Percentiles rank a stretch among this genome's conserved stretches.
Conservation (phyloP, 2,113 vertebrate genomes). For the Tupaia tana region DNA sequence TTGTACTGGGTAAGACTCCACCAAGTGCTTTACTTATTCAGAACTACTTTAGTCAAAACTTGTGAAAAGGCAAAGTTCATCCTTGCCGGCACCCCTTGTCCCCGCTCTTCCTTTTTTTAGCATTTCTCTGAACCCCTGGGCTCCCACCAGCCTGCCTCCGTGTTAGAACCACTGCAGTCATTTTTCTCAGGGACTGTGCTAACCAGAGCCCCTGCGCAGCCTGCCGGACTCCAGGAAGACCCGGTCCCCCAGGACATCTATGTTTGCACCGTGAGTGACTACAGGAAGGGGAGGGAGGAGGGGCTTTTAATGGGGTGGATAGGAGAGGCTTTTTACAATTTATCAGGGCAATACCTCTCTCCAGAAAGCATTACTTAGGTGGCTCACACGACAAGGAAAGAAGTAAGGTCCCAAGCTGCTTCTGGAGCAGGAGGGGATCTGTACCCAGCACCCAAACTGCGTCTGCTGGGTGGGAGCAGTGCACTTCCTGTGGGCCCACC, state of each 20-base stretch:
- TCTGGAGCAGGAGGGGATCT: not conserved
- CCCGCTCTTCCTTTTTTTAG: not conserved
- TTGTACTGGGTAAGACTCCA: slow-evolving; percentile 44
- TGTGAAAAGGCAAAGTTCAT: not conserved
- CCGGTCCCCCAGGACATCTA: not conserved
- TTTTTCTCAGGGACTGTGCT: not conserved
- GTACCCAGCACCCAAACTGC: not conserved
- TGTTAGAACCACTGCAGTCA: not conserved
- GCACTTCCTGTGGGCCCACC: not conserved
- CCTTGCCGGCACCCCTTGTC: not conserved
- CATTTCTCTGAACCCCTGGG: not conserved
- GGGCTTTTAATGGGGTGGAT: not conserved
- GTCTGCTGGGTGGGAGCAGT: not conserved
- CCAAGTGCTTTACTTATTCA: slow-evolving; percentile 34
- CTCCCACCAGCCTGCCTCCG: not conserved
- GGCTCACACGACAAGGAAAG: not conserved
- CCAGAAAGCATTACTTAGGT: not conserved
- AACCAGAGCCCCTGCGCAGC: not conserved
- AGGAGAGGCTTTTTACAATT: not conserved
- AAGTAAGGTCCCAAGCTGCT: not conserved
- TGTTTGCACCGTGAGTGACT: not conserved
- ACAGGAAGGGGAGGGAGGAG: not conserved
- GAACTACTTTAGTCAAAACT: slow-evolving; percentile 24
- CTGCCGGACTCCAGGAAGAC: not conserved
- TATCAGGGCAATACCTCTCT: not conserved